Percentiles rank a stretch among this genome's conserved stretches.
phyloP scores from a whole-genome alignment of 2,888 invertebrate genomes.

The Platynereis dumerilii region DNA sequence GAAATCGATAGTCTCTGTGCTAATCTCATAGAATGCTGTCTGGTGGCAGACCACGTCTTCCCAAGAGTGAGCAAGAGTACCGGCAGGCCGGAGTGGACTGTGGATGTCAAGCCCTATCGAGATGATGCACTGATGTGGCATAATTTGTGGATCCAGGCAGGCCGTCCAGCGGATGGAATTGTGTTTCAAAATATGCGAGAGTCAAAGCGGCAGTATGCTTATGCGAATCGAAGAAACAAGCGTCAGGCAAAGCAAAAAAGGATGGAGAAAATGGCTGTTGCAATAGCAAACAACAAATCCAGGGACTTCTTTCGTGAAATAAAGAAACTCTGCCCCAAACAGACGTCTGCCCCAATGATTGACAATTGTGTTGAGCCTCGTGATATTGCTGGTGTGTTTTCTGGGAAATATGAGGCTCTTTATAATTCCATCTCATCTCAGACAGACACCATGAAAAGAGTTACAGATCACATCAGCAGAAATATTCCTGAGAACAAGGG shows the following conservation, averaged over 20 bases:
- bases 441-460: too few species aligned
- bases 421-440: too few species aligned
- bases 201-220: not conserved
- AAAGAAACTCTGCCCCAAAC: too few species aligned
- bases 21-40: not conserved
- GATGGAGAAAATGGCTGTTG: constrained; percentile 7
- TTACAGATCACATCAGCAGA: too few species aligned
- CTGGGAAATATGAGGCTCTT: too few species aligned
- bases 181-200: not conserved
- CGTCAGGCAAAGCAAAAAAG: not conserved
- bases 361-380: too few species aligned
- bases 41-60: not conserved
- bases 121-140: constrained; percentile 5
- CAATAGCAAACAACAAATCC: too few species aligned
- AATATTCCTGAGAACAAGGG: too few species aligned
- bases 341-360: too few species aligned
- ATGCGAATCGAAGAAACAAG: constrained; percentile 6
- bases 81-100: not conserved
- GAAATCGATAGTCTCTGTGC: not conserved
- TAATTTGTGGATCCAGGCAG: not conserved
- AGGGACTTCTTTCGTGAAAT: too few species aligned
- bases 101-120: not conserved
- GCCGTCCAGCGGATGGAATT: not conserved
- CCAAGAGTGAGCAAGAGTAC: not conserved
- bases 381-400: too few species aligned